Evolutionary conservation across 2,113 vertebrate species (phyloP).

Genomic region (Mustela nigripes): DNA sequence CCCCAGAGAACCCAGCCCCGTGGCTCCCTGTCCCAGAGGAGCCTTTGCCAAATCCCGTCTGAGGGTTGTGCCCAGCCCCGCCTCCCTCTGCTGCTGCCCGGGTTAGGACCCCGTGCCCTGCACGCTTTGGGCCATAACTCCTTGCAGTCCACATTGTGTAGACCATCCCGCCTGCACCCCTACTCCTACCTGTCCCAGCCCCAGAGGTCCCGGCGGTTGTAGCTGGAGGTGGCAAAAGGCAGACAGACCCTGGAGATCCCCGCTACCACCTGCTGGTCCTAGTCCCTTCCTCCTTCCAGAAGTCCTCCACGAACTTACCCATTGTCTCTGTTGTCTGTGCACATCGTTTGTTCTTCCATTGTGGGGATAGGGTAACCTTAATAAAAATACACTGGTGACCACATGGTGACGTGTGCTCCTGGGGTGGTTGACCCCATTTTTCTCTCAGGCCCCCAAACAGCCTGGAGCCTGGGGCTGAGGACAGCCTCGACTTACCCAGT

Average conservation of each 20-base stretch:
- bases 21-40: not conserved
- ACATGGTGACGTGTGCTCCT: constrained; percentile 58
- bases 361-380: constrained; percentile 21
- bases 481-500: constrained; percentile 82
- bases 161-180: not conserved
- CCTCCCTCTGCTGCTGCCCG: constrained; percentile 20
- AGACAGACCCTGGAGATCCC: not conserved
- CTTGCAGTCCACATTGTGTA: not conserved
- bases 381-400: constrained; percentile 70
- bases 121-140: not conserved
- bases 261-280: not conserved
- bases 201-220: not conserved
- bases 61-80: not conserved
- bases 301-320: constrained; percentile 34
- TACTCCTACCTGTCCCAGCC: not conserved
- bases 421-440: constrained; percentile 43
- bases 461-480: constrained; percentile 76
- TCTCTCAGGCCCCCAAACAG: constrained; percentile 82
- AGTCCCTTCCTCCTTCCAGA: constrained; percentile 3
- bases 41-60: not conserved
- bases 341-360: constrained; percentile 47
- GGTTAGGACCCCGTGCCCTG: not conserved
- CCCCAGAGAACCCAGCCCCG: not conserved
- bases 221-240: not conserved
- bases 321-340: constrained; percentile 51